Evolutionary conservation across 2,113 vertebrate genomes (phyloP).

Genomic region (Sapajus apella): DNA sequence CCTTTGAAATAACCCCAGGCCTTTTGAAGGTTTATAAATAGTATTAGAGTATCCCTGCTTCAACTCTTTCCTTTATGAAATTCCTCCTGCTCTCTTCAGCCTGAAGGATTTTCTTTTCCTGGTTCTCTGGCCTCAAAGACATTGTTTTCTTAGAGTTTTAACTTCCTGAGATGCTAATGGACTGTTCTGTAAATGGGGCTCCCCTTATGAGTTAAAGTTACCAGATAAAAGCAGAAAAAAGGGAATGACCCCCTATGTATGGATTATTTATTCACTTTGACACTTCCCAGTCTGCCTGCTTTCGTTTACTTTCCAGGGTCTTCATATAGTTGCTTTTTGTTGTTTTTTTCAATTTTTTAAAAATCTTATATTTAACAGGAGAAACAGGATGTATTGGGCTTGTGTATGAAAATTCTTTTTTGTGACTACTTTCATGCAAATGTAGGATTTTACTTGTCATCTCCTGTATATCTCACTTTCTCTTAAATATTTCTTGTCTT

Average conservation of each 20-base stretch:
- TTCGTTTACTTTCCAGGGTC: background rate
- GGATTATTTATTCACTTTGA: background rate
- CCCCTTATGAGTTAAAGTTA: background rate
- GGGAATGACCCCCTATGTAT: background rate
- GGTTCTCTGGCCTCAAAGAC: background rate
- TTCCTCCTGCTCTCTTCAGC: background rate
- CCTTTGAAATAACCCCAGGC: background rate
- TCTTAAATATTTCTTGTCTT: background rate
- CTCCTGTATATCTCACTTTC: background rate
- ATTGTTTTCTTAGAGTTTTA: background rate
- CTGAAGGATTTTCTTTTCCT: background rate
- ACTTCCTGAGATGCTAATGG: background rate
- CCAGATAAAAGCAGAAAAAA: background rate
- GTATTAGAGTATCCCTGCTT: background rate
- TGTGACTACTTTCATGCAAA: background rate
- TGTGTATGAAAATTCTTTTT: background rate
- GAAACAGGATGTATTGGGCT: background rate
- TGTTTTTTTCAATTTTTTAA: background rate
- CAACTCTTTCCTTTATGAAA: background rate
- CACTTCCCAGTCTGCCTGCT: background rate
- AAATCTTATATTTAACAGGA: background rate
- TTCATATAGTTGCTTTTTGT: background rate
- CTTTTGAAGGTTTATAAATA: background rate
- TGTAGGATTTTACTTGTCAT: background rate
- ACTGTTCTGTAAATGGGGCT: background rate